phyloP scores from a whole-genome alignment of 2,888 invertebrate genomes.

The Andricus quercusramuli region DNA sequence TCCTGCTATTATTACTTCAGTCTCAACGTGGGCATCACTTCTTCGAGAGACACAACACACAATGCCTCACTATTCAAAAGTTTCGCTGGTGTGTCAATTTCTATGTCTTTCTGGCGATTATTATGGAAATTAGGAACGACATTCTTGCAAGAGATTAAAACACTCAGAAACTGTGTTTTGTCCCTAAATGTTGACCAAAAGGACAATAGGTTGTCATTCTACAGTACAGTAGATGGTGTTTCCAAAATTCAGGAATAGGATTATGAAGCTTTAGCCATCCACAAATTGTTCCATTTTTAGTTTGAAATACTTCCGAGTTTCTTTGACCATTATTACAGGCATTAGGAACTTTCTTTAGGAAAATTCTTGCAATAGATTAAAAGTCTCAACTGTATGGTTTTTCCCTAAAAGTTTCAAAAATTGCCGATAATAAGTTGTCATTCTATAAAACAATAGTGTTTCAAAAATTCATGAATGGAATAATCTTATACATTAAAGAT shows the following conservation, averaged over 20 bases:
- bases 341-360: too few species aligned
- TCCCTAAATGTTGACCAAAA: too few species aligned
- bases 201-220: too few species aligned
- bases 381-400: not conserved
- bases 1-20: constrained; percentile 26
- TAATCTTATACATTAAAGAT: too few species aligned
- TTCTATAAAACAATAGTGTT: too few species aligned
- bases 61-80: not conserved
- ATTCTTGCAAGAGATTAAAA: not conserved
- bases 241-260: too few species aligned
- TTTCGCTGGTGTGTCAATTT: not conserved
- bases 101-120: not conserved
- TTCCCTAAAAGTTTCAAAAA: too few species aligned
- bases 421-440: too few species aligned
- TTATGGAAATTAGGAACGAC: not conserved
- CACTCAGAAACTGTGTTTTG: not conserved
- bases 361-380: not conserved
- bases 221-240: too few species aligned
- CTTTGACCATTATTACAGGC: not conserved
- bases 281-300: not conserved
- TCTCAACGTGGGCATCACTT: constrained; percentile 4
- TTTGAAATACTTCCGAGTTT: not conserved
- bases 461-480: too few species aligned
- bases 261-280: too few species aligned
- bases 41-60: not conserved